phyloP scores from a whole-genome alignment of 2,797 vertebrate species.

The Acipenser oxyrinchus region DNA sequence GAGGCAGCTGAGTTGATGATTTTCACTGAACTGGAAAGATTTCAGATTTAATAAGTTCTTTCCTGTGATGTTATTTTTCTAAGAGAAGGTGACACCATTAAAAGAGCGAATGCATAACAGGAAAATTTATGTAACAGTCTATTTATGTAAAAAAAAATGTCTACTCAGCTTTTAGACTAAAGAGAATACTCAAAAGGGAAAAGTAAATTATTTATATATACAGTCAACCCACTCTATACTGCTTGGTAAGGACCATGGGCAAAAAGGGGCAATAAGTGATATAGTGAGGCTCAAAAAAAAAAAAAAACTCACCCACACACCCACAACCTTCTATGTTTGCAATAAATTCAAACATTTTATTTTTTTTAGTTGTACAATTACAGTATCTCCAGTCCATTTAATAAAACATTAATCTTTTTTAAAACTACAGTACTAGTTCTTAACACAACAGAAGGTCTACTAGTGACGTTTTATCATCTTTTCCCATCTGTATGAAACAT shows the following conservation, averaged over 20 bases:
- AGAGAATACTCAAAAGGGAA: background rate
- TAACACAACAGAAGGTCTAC: no score
- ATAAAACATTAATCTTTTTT: no score
- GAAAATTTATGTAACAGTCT: slow-evolving; percentile 12
- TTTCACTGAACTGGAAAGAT: slow-evolving; percentile 54
- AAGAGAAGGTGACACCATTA: slow-evolving; percentile 28
- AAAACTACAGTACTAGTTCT: no score
- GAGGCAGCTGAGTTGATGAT: slow-evolving; percentile 50
- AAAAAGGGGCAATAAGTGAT: no score
- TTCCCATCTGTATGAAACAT: no score
- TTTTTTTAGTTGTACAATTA: background rate
- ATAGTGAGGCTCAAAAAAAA: background rate
- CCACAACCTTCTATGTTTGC: background rate
- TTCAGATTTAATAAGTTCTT: slow-evolving; percentile 51
- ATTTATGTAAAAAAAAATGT: slow-evolving; percentile 17
- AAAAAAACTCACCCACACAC: background rate
- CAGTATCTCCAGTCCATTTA: no score
- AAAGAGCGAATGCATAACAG: slow-evolving; percentile 15
- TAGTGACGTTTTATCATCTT: no score
- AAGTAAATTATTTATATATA: slow-evolving; percentile 16
- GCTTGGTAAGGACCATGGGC: background rate
- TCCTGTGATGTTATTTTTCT: slow-evolving; percentile 39
- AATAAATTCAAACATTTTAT: background rate
- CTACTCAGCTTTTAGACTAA: slow-evolving; percentile 14
- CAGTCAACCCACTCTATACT: slow-evolving; percentile 12